Evolutionary conservation across 2,888 invertebrate species (phyloP).

Genomic region (Sarcophaga subvicina): DNA sequence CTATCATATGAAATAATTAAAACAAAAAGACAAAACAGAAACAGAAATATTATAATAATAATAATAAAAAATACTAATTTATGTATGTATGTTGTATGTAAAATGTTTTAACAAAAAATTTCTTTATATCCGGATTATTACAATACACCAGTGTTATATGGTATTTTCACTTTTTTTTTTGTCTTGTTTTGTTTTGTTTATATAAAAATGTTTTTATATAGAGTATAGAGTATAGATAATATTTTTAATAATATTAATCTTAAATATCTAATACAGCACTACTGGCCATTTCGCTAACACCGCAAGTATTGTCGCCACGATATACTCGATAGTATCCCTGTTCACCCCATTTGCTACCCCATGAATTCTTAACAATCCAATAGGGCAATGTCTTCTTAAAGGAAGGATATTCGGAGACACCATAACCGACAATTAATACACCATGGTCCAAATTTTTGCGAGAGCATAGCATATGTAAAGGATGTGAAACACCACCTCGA

Average conservation of each 20-base stretch:
- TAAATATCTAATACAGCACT: slow-evolving; percentile 86
- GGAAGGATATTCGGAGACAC: slow-evolving; percentile 88
- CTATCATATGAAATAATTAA: slow-evolving; percentile 32
- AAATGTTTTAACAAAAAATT: background rate
- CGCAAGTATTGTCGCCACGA: slow-evolving; percentile 96
- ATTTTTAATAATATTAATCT: slow-evolving; percentile 28
- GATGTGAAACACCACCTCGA: slow-evolving; percentile 96
- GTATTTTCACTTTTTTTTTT: slow-evolving; percentile 1
- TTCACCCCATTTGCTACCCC: slow-evolving; percentile 96
- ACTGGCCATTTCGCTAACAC: slow-evolving; percentile 94
- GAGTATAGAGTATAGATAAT: background rate
- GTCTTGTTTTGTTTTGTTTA: slow-evolving; percentile 19
- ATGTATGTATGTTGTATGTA: background rate
- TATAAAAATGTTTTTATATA: slow-evolving; percentile 44
- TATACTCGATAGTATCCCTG: slow-evolving; percentile 97
- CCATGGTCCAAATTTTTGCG: slow-evolving; percentile 93
- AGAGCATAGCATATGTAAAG: slow-evolving; percentile 91
- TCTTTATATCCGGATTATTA: background rate
- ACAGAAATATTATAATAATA: background rate
- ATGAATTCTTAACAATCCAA: slow-evolving; percentile 98
- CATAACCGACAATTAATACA: slow-evolving; percentile 97
- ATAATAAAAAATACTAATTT: background rate
- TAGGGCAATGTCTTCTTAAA: slow-evolving; percentile 92
- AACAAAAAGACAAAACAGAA: slow-evolving; percentile 18
- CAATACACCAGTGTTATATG: slow-evolving; percentile 17